Base-by-base conservation (phyloP, 2,113 vertebrate genomes). In the Xiphophorus couchianus region DNA sequence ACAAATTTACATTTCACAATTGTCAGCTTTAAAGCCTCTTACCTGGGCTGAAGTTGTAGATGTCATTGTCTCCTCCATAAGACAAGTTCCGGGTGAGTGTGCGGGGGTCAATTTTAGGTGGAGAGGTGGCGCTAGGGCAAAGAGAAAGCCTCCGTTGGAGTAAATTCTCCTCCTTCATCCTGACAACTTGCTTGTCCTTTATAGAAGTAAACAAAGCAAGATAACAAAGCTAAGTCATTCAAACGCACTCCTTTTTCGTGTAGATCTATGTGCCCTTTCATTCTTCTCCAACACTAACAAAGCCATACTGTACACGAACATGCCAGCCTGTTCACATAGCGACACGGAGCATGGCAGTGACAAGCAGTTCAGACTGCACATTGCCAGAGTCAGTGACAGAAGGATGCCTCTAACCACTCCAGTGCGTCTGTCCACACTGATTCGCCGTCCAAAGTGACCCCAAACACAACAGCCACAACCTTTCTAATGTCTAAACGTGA, bases 131-230 rank as follows among this genome's bases (percentile, higher is more conserved):
- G 2, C 94, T 95, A 0, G 96, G 96, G 79, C 96, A 96, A 83
- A 99, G 94, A 5, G 97, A 98, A 89, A 97, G 95, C 92, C 96
- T 96, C 77, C 97, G 96, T 25, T 96, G 94, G 66, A 96, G 96
- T 72, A 97, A 93, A 90, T 95, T 96, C 93, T 98, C 97, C 90
- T 99, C 97, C 95, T 98, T 99, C 97, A 99, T 99, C 92, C 92
- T 92, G 94, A 91, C 95, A 85, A 93, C 75, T 79, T 86, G 76
- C 95, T 95, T 39, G 94, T 95, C 92, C 95, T 96, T 96, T 98
- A 92, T 64, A 86, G 83, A 51, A 29, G 74, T 76, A 69, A 48
- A 61, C 7, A 48, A 44, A 62, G 17, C 68, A 25, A 39, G 15
- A 37, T 22, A 2, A 54, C 28, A 74, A 66, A 64, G 33, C n/a